Conservation (phyloP, 1,140 invertebrate species). For the Brachionus angularis region DNA sequence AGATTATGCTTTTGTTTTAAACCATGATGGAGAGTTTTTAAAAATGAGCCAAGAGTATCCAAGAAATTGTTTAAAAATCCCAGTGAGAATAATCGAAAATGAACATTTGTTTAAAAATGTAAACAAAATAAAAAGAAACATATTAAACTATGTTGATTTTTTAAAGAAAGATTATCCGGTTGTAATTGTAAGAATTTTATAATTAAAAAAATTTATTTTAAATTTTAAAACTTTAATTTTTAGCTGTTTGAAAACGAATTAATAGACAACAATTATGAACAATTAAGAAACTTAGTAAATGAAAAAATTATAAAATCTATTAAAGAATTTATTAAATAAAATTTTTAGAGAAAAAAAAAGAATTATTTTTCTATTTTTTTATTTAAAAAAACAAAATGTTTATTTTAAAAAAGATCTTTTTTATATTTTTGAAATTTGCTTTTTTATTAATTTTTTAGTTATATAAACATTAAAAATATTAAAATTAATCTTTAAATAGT, state of each 20-base stretch:
- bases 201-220: background rate
- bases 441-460: too few relatives aligned
- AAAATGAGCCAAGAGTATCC: background rate
- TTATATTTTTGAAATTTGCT: too few relatives aligned
- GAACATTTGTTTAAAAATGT: conserved; percentile 14
- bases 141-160: conserved; percentile 27
- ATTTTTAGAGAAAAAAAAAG: too few relatives aligned
- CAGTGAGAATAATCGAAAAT: conserved; percentile 10
- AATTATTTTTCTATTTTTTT: too few relatives aligned
- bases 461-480: background rate
- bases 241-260: conserved; percentile 28
- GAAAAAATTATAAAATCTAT: conserved; percentile 13
- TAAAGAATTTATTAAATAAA: conserved; percentile 37
- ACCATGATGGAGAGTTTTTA: background rate
- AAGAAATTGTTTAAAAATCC: background rate
- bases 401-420: too few relatives aligned
- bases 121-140: conserved; percentile 15
- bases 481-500: background rate
- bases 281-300: background rate
- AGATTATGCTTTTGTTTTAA: conserved; percentile 18
- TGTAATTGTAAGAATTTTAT: conserved; percentile 32
- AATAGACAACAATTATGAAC: background rate
- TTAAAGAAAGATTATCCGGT: conserved; percentile 22
- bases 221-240: conserved; percentile 1
- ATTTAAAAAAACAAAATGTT: too few relatives aligned